These are phyloP conservation scores for Hirtodrosophila trivittata DNA, from an alignment of 2,888 invertebrate species.

Conservation along the genomic window DNA sequence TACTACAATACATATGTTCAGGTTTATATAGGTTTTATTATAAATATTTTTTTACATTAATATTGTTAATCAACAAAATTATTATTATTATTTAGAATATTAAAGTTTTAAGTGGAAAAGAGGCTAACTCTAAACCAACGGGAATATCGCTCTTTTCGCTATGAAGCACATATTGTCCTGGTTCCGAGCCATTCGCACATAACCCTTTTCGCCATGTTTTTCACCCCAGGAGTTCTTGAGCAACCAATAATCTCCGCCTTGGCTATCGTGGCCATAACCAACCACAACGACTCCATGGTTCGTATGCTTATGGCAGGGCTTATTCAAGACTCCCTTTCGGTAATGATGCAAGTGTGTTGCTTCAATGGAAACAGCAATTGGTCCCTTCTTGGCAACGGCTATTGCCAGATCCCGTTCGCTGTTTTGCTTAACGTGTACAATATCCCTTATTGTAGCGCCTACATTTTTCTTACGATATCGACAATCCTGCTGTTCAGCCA, in stretches of 20 bases:
- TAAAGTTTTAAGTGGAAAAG: too few species aligned
- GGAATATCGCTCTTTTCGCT: conserved; percentile 91
- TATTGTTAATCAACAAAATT: too few species aligned
- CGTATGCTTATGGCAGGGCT: conserved; percentile 88
- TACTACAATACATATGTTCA: too few species aligned
- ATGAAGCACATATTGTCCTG: conserved; percentile 93
- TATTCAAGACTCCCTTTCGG: conserved; percentile 90
- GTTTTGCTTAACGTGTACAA: conserved; percentile 88
- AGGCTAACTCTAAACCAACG: conserved; percentile 86
- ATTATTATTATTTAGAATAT: too few species aligned
- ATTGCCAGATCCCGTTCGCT: conserved; percentile 88
- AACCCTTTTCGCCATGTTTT: conserved; percentile 92
- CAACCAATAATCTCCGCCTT: conserved; percentile 87
- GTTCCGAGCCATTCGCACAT: conserved; percentile 94
- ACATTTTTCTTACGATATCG: conserved; percentile 86
- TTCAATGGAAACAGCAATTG: conserved; percentile 93
- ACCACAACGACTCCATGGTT: conserved; percentile 88
- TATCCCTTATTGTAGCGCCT: conserved; percentile 92
- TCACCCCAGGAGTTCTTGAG: conserved; percentile 89
- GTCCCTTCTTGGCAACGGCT: conserved; percentile 92
- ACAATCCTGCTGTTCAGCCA: conserved; percentile 88
- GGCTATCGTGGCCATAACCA: conserved; percentile 79
- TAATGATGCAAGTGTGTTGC: conserved; percentile 93
- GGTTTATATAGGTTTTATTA: too few species aligned
- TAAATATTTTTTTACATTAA: too few species aligned